Percentiles rank a stretch among this genome's conserved stretches.
Evolutionary conservation across 2,113 vertebrate species (phyloP).

Genomic region (Eublepharis macularius): DNA sequence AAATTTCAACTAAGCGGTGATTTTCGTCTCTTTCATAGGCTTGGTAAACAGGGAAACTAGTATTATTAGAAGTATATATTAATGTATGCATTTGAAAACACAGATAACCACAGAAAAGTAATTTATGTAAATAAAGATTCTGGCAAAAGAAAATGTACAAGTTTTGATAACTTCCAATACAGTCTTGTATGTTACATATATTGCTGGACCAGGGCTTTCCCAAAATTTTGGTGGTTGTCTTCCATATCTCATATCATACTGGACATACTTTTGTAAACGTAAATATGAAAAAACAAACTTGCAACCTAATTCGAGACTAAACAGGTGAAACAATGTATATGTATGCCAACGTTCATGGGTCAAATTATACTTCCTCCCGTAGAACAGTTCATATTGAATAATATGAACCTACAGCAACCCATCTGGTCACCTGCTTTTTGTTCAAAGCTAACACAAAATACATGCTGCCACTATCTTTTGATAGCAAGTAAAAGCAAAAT

Average conservation of each 20-base stretch:
- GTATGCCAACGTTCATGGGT: background rate
- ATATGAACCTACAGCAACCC: background rate
- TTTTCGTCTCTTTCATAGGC: background rate
- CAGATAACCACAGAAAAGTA: background rate
- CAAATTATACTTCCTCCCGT: background rate
- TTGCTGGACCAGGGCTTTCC: background rate
- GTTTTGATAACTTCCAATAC: background rate
- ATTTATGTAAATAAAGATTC: background rate
- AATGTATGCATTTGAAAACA: background rate
- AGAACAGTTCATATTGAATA: background rate
- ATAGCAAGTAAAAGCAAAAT: background rate
- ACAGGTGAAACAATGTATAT: slow-evolving; percentile 4
- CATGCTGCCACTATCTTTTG: background rate
- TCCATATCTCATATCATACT: background rate
- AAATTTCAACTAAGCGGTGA: no score
- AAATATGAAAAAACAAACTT: background rate
- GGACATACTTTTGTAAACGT: background rate
- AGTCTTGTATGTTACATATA: background rate
- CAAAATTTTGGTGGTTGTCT: background rate
- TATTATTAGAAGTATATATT: no score
- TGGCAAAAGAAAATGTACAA: background rate
- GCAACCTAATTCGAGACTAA: slow-evolving; percentile 1
- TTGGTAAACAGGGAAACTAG: background rate
- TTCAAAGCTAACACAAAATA: background rate
- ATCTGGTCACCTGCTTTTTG: background rate